Conservation (phyloP, 2,888 invertebrate species). For the Brenthis ino region DNA sequence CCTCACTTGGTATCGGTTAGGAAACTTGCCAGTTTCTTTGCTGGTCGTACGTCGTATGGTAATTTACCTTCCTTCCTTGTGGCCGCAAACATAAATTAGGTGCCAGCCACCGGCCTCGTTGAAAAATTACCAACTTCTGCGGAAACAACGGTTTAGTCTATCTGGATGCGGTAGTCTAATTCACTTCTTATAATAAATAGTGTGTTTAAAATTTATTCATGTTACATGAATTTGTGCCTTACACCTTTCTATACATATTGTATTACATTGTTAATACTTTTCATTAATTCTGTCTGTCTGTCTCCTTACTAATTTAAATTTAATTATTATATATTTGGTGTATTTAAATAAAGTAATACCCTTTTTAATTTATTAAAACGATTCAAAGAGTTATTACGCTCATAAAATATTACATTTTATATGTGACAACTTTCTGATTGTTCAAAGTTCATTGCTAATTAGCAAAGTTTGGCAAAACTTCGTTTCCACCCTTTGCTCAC, state of each 20-base stretch:
- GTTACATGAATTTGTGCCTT: neutral
- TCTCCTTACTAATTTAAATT: no score
- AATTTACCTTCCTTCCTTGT: conserved; percentile 75
- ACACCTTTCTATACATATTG: neutral
- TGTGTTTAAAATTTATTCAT: conserved; percentile 3
- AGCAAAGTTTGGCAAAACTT: conserved; percentile 38
- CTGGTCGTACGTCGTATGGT: conserved; percentile 73
- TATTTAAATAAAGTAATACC: no score
- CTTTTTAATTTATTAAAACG: neutral
- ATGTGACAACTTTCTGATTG: conserved; percentile 41
- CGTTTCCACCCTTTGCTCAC: conserved; percentile 40
- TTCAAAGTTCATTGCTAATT: conserved; percentile 41
- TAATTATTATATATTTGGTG: no score
- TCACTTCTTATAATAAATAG: conserved; percentile 33
- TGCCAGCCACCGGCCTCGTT: conserved; percentile 67
- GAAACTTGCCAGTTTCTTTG: conserved; percentile 66
- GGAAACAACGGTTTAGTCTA: conserved; percentile 54
- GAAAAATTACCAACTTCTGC: conserved; percentile 74
- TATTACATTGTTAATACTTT: no score
- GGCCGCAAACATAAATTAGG: conserved; percentile 71
- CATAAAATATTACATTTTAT: conserved; percentile 35
- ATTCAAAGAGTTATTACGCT: conserved; percentile 28
- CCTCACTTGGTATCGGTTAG: conserved; percentile 45
- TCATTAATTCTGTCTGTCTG: no score
- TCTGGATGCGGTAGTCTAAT: conserved; percentile 39